Conservation (phyloP, 2,888 invertebrate species). For the Ochropleura leucogaster region DNA sequence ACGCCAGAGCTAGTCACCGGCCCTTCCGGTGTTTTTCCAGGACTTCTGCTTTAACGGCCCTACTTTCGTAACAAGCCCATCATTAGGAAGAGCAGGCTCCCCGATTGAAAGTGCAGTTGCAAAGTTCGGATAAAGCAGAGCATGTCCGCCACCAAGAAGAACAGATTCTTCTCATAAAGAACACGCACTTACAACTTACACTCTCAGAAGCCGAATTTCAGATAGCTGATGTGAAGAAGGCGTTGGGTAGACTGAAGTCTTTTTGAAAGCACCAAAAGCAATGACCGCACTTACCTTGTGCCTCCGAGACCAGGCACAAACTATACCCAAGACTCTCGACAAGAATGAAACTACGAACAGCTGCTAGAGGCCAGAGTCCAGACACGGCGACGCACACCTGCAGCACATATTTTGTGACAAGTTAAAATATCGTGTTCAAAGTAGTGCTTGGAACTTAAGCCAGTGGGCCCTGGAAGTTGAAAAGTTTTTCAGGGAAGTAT, state of each 20-base stretch:
- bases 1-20: not conserved
- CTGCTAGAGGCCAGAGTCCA: not conserved
- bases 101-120: no score
- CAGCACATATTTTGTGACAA: not conserved
- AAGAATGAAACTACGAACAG: not conserved
- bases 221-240: not conserved
- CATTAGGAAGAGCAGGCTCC: not conserved
- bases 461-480: not conserved
- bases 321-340: not conserved
- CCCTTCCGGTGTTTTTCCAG: not conserved
- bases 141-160: no score
- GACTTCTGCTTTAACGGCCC: not conserved
- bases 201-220: no score
- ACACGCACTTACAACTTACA: no score
- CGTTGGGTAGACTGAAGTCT: not conserved
- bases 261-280: not conserved
- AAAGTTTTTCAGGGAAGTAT: not conserved
- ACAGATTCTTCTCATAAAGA: no score
- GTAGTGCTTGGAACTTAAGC: no score
- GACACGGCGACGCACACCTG: not conserved
- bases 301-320: not conserved
- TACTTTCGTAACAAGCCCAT: not conserved
- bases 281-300: not conserved
- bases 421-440: not conserved
- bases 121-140: no score